Evolutionary conservation across 23 tunicate genomes (phyloP), one percentile per base, ranked within the genome.

Genomic region (Trididemnum clinides): DNA sequence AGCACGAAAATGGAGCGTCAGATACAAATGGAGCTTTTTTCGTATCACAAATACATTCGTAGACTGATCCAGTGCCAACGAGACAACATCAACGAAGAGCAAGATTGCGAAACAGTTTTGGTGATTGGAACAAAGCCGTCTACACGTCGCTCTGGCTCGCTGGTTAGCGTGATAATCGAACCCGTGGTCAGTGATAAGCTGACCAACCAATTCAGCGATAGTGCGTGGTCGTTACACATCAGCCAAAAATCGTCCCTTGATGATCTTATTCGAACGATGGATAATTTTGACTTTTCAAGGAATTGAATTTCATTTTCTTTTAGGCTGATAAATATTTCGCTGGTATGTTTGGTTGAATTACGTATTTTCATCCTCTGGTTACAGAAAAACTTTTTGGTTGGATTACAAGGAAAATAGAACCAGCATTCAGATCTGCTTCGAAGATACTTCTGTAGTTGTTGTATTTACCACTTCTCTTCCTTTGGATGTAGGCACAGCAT

Each of bases 171-270:
- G 10, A 37, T 54, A 5, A 2, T 78, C 20, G 83, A 78, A 29
- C 83, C 83, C 6, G 36, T 30, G 38, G 6, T 78, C 7, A 51
- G 66, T 28, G 66, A 34, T 15, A 12, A 23, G 83, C 28, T 78
- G 22, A 78, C 51, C 19, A 66, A 27, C 2, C 64, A 78, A 18
- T 78, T 78, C 83, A 51, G 27, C 83, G 83, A 51, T 37, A 28
- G 29, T 30, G 10, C 54, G 15, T 10, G 66, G 5, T 78, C 83
- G 2, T 37, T 78, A 37, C 66, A 51, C 2, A 78, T 78, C 25
- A 78, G 83, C 83, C 65, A 78, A 4, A 34, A 78, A 30, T 51
- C 65, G 2, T 78, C 83, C 4, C 66, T 78, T 21, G 83, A 78
- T 15, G 83, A 78, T 23, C 64, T 78, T 21, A 29, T 78, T 28